These are phyloP conservation scores for Phylloscopus collybita DNA, from an alignment of 2,797 vertebrate genomes.

Conservation along the genomic window DNA sequence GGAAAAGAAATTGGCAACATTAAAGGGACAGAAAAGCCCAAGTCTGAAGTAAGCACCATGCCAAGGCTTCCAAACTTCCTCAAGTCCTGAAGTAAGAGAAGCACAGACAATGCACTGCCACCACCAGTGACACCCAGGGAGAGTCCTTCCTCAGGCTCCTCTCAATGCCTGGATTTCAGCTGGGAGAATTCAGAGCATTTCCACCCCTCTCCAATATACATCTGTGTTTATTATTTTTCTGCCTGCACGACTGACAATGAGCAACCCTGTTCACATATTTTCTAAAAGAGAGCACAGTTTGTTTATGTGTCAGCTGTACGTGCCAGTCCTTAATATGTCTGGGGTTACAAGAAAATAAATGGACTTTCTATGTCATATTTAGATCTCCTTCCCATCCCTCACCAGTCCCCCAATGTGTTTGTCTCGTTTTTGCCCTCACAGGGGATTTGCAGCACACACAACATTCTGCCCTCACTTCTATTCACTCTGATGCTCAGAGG, in stretches of 20 bases:
- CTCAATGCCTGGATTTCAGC: not conserved
- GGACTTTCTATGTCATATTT: slow-evolving; percentile 41
- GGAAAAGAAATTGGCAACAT: not conserved
- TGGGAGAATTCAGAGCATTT: slow-evolving; percentile 38
- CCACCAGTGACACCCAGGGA: not conserved
- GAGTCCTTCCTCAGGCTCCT: not conserved
- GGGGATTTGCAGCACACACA: not conserved
- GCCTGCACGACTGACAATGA: slow-evolving; percentile 37
- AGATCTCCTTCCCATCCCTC: not conserved
- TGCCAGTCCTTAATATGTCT: slow-evolving; percentile 50
- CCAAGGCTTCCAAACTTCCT: not conserved
- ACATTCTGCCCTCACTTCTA: not conserved
- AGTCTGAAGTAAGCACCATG: not conserved
- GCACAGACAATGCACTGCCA: not conserved
- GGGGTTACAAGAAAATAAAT: slow-evolving; percentile 66
- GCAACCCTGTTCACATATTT: slow-evolving; percentile 50
- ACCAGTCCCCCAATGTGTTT: not conserved
- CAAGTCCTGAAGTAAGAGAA: not conserved
- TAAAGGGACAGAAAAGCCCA: not conserved
- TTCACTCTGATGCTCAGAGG: not conserved
- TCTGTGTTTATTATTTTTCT: slow-evolving; percentile 70
- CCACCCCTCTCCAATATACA: slow-evolving; percentile 24
- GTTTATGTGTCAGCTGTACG: slow-evolving; percentile 60
- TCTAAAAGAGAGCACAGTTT: slow-evolving; percentile 54
- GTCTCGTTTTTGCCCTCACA: not conserved